Evolutionary conservation across 2,113 vertebrate species (phyloP), one percentile per base, ranked within the genome.

Genomic region (Polypterus bichir): DNA sequence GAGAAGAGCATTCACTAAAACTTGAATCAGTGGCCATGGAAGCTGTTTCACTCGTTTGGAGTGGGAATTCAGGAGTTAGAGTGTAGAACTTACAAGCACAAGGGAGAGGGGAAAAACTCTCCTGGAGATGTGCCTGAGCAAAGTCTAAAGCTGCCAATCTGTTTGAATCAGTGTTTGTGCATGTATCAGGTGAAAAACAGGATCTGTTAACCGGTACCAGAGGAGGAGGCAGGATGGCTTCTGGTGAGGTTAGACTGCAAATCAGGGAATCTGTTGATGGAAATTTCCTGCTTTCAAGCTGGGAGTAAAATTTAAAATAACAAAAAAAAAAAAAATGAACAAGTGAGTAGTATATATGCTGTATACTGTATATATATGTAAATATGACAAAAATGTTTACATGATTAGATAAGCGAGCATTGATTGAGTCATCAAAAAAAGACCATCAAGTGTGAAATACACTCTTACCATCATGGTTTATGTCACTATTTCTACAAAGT

Each of bases 1-100:
- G 45, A 49, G 89, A 87, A 45, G 89, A 90, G 81, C 80, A 87
- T 78, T 89, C 82, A 62, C 89, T 91, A 76, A 86, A 78, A 65
- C 87, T 87, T 5, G 85, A 92, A 67, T 88, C 84, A 57, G 86
- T 77, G 74, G 83, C 72, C 4, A 83, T 81, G 64, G 82, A 88
- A 55, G 76, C 78, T 1, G 78, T 62, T 58, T 66, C 66, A 0
- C 5, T 72, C 73, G 67, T 69, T 55, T 60, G 73, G 65, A 53
- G 49, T 77, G 76, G 5, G 60, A 57, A 57, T 46, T 9, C 59
- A 9, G 65, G 67, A 73, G 46, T 74, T 67, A 66, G 71, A 62
- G 67, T 55, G 65, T 47, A 66, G 62, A 61, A 67, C 67, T 74
- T 71, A 45, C 8, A 75, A 8, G 72, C 46, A 3, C 73, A 65